Conservation (phyloP, 2,797 vertebrate species). For the Alcedo quadribrachys region DNA sequence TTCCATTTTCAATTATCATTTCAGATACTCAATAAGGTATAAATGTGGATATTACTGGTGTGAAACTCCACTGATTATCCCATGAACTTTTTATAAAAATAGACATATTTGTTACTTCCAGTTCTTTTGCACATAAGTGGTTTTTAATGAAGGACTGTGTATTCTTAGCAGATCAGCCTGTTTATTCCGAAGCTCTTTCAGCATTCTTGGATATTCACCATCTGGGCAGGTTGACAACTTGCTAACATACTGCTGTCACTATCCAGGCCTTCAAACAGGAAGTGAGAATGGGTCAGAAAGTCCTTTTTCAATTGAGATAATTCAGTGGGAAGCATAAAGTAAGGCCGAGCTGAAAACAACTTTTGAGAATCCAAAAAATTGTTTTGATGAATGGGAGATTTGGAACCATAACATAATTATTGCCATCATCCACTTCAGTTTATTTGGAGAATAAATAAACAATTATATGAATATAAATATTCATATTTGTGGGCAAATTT, state of each 20-base stretch:
- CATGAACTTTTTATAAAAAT: not conserved
- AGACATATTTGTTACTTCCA: slow-evolving; percentile 6
- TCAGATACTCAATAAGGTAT: not conserved
- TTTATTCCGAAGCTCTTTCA: slow-evolving; percentile 68
- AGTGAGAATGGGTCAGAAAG: slow-evolving; percentile 64
- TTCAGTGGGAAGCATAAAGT: slow-evolving; percentile 44
- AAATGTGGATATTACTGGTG: not conserved
- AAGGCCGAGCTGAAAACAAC: slow-evolving; percentile 35
- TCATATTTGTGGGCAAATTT: slow-evolving; percentile 32
- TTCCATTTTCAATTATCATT: not conserved
- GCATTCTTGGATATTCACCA: slow-evolving; percentile 64
- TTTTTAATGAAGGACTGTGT: slow-evolving; percentile 54
- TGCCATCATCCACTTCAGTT: slow-evolving; percentile 25
- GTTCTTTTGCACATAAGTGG: slow-evolving; percentile 28
- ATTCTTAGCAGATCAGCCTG: slow-evolving; percentile 54
- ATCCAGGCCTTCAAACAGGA: slow-evolving; percentile 49
- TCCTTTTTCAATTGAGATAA: slow-evolving; percentile 55
- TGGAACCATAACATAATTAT: slow-evolving; percentile 24
- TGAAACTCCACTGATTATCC: not conserved
- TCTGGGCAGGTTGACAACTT: slow-evolving; percentile 69
- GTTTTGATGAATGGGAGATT: slow-evolving; percentile 21
- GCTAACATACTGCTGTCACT: slow-evolving; percentile 51
- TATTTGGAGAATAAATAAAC: slow-evolving; percentile 54
- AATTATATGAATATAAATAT: slow-evolving; percentile 35
- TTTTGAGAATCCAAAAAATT: slow-evolving; percentile 42